Evolutionary conservation across 2,113 vertebrate genomes (phyloP).

Genomic region (Apodemus speciosus): DNA sequence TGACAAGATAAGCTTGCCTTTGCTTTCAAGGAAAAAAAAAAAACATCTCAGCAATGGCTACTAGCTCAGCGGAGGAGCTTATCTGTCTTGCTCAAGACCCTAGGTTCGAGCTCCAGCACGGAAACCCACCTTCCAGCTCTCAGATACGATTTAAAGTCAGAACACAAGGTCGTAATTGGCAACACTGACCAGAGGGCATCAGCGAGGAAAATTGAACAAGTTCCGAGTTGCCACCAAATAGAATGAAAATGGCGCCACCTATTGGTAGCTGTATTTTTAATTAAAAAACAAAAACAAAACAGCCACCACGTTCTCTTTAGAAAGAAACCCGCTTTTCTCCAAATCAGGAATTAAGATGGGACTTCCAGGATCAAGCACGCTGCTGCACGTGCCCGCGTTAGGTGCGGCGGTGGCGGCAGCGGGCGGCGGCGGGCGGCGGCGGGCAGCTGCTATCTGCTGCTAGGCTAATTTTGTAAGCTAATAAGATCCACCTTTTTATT

Average conservation of each 20-base stretch:
- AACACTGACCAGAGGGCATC: background rate
- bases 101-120: background rate
- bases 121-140: conserved; percentile 8
- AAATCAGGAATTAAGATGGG: background rate
- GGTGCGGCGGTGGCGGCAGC: no score
- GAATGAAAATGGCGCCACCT: conserved; percentile 81
- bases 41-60: background rate
- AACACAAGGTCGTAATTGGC: background rate
- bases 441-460: background rate
- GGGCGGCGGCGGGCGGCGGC: no score
- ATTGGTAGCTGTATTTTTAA: conserved; percentile 54
- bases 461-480: background rate
- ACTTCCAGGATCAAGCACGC: background rate
- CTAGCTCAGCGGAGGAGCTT: background rate
- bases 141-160: background rate
- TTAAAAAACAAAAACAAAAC: background rate
- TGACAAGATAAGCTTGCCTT: background rate
- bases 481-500: background rate
- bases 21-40: background rate
- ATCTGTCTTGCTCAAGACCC: background rate
- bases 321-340: background rate
- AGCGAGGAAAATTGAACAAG: background rate
- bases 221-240: background rate
- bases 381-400: background rate
- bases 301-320: background rate